Base-by-base conservation (phyloP, 2,113 vertebrate species). In the Limanda limanda region DNA sequence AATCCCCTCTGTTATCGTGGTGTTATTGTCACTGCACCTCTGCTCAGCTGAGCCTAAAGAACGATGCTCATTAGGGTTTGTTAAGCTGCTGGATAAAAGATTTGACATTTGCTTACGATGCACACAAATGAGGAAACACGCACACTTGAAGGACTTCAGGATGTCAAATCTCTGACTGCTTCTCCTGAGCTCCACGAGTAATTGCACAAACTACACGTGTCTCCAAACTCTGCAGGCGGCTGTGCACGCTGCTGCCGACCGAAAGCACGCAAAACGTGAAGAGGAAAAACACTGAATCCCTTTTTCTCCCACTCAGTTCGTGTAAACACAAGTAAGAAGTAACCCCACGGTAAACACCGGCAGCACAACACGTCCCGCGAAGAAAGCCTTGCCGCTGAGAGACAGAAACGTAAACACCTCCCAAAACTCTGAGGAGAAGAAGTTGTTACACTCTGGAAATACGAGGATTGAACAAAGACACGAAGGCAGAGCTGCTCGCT, bases 211-310 rank as follows among this genome's bases (percentile, higher is more conserved):
- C 47, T 72, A 58, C 67, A 78, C 47, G 40, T 2, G 12, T 42
- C 75, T 27, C 56, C 71, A 75, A 67, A 70, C 27, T 66, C 79
- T 67, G 68, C 59, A 63, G 79, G 76, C 74, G 68, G 71, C 66
- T 3, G 40, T 12, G 40, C 60, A 67, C 52, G 9, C 31, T 12
- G 76, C 68, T 84, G 31, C 68, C 47, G 70, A 84, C 75, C 35
- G 73, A 88, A 80, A 73, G 68, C 68, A 69, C 74, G 68, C 71
- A 87, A 74, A 84, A 74, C 27, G 27, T n/a, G n/a, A 74, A 51
- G 17, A 51, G 15, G 47, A 8, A 51, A 60, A n/a, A 61, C n/a
- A 82, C 48, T 23, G 78, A 77, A 79, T 78, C 70, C 48, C 20
- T n/a, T n/a, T 81, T 52, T 79, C 61, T 74, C 69, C 67, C 72